Evolutionary conservation across 2,888 invertebrate genomes (phyloP), one percentile per base, ranked within the genome.

Genomic region (Drymonia ruficornis): DNA sequence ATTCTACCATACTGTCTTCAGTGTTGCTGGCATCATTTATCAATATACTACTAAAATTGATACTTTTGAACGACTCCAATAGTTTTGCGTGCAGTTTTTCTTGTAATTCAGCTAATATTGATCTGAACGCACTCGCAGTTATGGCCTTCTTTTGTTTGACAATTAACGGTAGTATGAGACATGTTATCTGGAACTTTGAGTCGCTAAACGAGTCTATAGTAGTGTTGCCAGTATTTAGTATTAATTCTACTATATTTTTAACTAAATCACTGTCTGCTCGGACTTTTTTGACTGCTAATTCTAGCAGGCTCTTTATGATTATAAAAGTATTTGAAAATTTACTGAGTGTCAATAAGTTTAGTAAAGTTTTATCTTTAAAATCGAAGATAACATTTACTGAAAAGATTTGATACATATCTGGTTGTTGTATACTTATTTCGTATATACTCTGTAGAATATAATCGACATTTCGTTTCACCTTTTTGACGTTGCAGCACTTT

Each of bases 371-470:
- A 19, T 87, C 79, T 56, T 86, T 66, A 36, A 87, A 88, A 16
- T 83, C 79, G 61, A 93, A 92, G 55, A 93, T 79, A 11, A 68
- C 78, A 15, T 86, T 71, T 0, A 86, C 79, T 1, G 89, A 74
- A 42, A 92, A 90, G 56, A 93, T 61, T 74, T 89, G 84, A 58
- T 84, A 91, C 16, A 93, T 59, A 72, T 93, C 91, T 1, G 92
- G 93, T 12, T 82, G 72, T 63, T 89, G 87, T 0, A 78, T 64
- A 50, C 86, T 87, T 43, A 91, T 67, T 76, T 93, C 92, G 51
- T 80, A 93, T 15, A 87, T 82, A 54, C 74, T 82, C 57, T 85
- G 85, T 29, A 92, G 31, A 18, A 85, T 55, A 54, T 72, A 61
- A 63, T 92, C 93, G 6, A 86, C 76, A 19, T 45, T 80, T 8